Conservation (phyloP, 2,113 vertebrate species). For the Clarias macrocephalus region DNA sequence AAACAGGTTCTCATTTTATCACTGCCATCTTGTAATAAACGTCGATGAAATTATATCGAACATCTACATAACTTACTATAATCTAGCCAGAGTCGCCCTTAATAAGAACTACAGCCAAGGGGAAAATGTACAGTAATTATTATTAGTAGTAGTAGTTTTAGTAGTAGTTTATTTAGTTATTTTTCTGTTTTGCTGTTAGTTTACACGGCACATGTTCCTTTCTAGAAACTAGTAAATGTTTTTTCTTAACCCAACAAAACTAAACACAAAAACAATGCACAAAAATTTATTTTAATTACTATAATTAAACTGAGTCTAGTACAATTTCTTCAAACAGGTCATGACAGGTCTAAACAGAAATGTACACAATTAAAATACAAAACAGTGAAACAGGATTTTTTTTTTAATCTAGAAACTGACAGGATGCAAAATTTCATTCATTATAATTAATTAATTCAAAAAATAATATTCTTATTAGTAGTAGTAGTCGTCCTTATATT, state of each 20-base stretch:
- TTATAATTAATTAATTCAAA: neutral
- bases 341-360: neutral
- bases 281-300: neutral
- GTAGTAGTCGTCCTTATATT: neutral
- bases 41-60: neutral
- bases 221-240: neutral
- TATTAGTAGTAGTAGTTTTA: neutral
- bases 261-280: neutral
- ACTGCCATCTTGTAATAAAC: constrained; percentile 4
- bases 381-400: neutral
- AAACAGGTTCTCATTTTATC: neutral
- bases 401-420: neutral
- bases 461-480: neutral
- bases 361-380: neutral
- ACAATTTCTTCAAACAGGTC: neutral
- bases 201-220: neutral
- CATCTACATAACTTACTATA: neutral
- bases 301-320: neutral
- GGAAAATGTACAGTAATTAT: neutral
- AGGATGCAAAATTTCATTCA: neutral
- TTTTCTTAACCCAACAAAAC: neutral
- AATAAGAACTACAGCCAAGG: neutral
- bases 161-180: neutral
- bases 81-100: neutral
- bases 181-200: neutral